Evolutionary conservation across 2,888 invertebrate genomes (phyloP), one percentile per base, ranked within the genome.

Genomic region (Ellobium chinense): DNA sequence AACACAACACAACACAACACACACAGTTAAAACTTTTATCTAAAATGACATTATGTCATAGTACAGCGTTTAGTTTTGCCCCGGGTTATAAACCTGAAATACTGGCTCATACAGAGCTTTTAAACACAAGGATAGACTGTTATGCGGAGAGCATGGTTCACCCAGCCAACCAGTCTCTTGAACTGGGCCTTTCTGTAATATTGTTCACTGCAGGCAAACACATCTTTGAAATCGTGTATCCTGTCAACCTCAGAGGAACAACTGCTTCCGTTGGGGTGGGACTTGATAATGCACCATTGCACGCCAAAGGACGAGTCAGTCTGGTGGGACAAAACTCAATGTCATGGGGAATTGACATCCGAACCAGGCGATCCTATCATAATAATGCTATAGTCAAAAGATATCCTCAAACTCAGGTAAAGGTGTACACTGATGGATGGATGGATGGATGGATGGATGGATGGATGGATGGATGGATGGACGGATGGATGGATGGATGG

Each of bases 341-440:
- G 34, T 86, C 88, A 0, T 87, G 87, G 85, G 88, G 88, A 3
- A 78, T 89, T 37, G 87, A 86, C 76, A 82, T 89, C 1, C 73
- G 83, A 21, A 77, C 86, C n/a, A 85, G 76, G 56, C 74, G 80
- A 34, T 81, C 84, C 7, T 80, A 77, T 34, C 83, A 86, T 65
- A 83, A 85, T 58, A 84, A 85, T 27, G 74, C 80, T 29, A 68
- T 70, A 1, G 56, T 76, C 37, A 76, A 73, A 36, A 81, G 73
- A n/a, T 84, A 77, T 62, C 84, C 84, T 21, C n/a, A n/a, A n/a
- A 79, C 79, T 39, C 74, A 78, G 81, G 78, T 82, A 58, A 63
- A 66, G 5, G 7, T 46, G 18, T 46, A 46, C 9, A 46, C 18
- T 7, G 46, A 18, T 46, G 46, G 46, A 46, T 46, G 46, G 46